phyloP scores from a whole-genome alignment of 2,888 invertebrate genomes.

The Patella pellucida region DNA sequence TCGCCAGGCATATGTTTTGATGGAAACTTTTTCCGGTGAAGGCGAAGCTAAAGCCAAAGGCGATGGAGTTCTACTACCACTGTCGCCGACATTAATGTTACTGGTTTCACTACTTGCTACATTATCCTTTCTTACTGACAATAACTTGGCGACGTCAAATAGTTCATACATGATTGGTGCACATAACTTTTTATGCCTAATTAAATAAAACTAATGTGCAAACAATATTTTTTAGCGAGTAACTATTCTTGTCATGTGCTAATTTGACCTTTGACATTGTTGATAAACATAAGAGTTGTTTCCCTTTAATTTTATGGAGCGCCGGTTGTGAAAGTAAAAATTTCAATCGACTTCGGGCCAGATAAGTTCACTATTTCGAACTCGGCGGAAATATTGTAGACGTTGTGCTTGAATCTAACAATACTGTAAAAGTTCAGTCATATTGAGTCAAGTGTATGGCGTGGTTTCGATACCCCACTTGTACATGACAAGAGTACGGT shows the following conservation, averaged over 20 bases:
- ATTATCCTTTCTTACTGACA: slow-evolving; percentile 47
- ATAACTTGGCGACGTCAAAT: slow-evolving; percentile 56
- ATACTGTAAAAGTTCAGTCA: too few species aligned
- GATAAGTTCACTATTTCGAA: too few species aligned
- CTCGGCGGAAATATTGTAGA: too few species aligned
- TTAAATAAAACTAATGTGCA: background rate
- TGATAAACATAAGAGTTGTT: background rate
- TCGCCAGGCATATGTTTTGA: slow-evolving; percentile 53
- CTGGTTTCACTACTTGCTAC: too few species aligned
- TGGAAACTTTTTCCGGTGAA: slow-evolving; percentile 38
- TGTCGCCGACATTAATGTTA: too few species aligned
- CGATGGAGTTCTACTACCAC: slow-evolving; percentile 18
- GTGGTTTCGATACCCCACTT: too few species aligned
- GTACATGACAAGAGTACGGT: too few species aligned
- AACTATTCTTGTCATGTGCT: background rate
- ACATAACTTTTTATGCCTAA: background rate
- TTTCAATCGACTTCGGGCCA: too few species aligned
- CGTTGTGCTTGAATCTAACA: too few species aligned
- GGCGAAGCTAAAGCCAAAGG: too few species aligned
- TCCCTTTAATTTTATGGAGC: background rate
- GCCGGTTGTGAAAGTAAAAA: too few species aligned
- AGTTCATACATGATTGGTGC: slow-evolving; percentile 50
- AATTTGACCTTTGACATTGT: background rate
- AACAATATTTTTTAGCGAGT: background rate
- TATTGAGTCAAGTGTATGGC: too few species aligned